Base-by-base conservation (phyloP, 1,140 invertebrate genomes). In the Trialeurodes vaporariorum region DNA sequence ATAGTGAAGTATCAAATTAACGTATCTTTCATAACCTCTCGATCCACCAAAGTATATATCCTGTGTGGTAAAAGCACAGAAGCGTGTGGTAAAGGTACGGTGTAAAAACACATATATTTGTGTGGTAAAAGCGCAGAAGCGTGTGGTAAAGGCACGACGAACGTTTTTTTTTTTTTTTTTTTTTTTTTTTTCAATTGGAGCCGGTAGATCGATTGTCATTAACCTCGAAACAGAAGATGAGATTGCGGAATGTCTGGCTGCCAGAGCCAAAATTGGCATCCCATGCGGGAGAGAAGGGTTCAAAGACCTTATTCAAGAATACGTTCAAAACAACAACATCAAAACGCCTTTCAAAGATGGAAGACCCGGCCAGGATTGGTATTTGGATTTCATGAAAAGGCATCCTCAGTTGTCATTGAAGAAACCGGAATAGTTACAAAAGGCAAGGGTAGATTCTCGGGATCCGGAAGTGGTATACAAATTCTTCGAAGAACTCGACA, bases 281-380 rank as follows among this genome's bases (percentile, higher is more conserved):
- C 75, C 75, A 5, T 70, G 76, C 27, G 71, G 74, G 26, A 72
- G 72, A 70, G 67, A 70, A 25, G 76, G 77, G 72, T 64, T 78
- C 0, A 65, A 75, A 21, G 65, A 75, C 2, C 17, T 76, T 22
- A 69, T 75, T 26, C 27, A 49, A 21, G 67, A 76, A n/a, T 78
- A 74, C 70, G 71, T 75, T 2, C 70, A 65, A 25, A 24, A 62
- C 59, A 78, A 77, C 69, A 73, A 73, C 25, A 71, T 77, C 21
- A 61, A 69, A 60, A 76, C 72, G 23, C 67, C 70, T 23, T 79
- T 79, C 70, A 76, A 75, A 70, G 69, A 77, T 73, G 73, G 70
- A 17, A 70, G 67, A 59, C 78, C 78, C 26, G 76, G 77, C 9
- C 65, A 76, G 25, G 76, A 76, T 25, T 79, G 75, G 75, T 79